Conservation (phyloP, 2,888 invertebrate species). For the Troides aeacus region DNA sequence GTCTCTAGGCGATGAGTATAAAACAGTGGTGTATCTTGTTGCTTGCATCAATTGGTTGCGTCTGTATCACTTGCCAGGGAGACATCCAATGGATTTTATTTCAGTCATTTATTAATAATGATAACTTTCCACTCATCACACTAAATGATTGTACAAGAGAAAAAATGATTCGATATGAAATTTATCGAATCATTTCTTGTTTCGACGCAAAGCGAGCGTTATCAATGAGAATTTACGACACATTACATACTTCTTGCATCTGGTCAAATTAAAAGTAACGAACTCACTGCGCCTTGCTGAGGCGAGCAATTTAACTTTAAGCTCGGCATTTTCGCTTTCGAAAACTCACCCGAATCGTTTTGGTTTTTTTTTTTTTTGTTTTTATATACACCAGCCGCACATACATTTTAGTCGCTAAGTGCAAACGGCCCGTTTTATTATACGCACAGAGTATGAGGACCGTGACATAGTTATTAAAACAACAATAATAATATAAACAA, state of each 20-base stretch:
- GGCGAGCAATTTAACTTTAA: conserved; percentile 22
- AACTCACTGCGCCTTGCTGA: conserved; percentile 18
- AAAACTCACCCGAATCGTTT: conserved; percentile 15
- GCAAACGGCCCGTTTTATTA: conserved; percentile 37
- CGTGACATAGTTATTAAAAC: conserved; percentile 62
- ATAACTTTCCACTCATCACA: conserved; percentile 6
- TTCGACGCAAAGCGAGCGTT: conserved; percentile 20
- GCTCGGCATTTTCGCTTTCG: conserved; percentile 26
- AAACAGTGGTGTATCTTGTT: too few relatives aligned
- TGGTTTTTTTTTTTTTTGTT: conserved; percentile 12
- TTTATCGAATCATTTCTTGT: conserved; percentile 24
- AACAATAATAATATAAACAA: conserved; percentile 57
- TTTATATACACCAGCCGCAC: not conserved
- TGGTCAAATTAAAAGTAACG: conserved; percentile 29
- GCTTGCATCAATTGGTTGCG: too few relatives aligned
- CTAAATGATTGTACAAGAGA: conserved; percentile 17
- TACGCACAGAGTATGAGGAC: conserved; percentile 40
- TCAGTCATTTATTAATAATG: conserved; percentile 9
- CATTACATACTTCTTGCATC: conserved; percentile 14
- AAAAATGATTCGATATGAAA: conserved; percentile 20
- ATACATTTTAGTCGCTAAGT: conserved; percentile 34
- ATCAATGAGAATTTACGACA: conserved; percentile 29
- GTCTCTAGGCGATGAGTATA: too few relatives aligned
- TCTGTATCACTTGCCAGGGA: too few relatives aligned
- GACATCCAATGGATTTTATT: too few relatives aligned